Conservation (phyloP, 2,888 invertebrate species). For the Mythimna pallens region DNA sequence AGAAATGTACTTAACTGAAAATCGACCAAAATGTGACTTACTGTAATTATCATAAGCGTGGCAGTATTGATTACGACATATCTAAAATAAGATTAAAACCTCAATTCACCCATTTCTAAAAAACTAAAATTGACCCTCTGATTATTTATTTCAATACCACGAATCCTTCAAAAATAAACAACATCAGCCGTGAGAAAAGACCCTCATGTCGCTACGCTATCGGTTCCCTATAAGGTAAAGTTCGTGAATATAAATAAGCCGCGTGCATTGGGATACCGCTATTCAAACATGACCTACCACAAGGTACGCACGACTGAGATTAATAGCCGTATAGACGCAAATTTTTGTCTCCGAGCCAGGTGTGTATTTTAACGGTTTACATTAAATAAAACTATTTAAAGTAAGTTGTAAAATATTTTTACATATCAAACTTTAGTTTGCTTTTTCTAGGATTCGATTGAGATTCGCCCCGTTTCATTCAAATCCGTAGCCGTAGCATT, state of each 20-base stretch:
- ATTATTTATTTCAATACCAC: neutral
- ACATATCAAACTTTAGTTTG: too few relatives aligned
- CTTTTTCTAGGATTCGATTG: too few relatives aligned
- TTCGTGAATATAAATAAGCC: constrained; percentile 60
- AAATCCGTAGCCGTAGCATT: too few relatives aligned
- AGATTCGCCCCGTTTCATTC: too few relatives aligned
- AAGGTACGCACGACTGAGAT: constrained; percentile 66
- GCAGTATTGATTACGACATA: too few relatives aligned
- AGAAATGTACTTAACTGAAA: too few relatives aligned
- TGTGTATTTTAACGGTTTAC: neutral
- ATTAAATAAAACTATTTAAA: too few relatives aligned
- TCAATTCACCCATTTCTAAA: neutral
- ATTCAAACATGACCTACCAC: constrained; percentile 67
- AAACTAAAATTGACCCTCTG: neutral
- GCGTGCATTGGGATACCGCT: constrained; percentile 59
- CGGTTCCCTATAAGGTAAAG: constrained; percentile 50
- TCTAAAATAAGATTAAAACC: neutral
- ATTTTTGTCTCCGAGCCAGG: constrained; percentile 53
- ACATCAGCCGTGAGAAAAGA: constrained; percentile 39
- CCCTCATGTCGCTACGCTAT: constrained; percentile 27
- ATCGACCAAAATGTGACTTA: too few relatives aligned
- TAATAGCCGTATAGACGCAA: constrained; percentile 47
- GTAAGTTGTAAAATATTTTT: too few relatives aligned
- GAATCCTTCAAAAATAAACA: constrained; percentile 1
- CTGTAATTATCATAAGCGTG: too few relatives aligned